Evolutionary conservation across 2,888 invertebrate species (phyloP).

Genomic region (Eupithecia centaureata): DNA sequence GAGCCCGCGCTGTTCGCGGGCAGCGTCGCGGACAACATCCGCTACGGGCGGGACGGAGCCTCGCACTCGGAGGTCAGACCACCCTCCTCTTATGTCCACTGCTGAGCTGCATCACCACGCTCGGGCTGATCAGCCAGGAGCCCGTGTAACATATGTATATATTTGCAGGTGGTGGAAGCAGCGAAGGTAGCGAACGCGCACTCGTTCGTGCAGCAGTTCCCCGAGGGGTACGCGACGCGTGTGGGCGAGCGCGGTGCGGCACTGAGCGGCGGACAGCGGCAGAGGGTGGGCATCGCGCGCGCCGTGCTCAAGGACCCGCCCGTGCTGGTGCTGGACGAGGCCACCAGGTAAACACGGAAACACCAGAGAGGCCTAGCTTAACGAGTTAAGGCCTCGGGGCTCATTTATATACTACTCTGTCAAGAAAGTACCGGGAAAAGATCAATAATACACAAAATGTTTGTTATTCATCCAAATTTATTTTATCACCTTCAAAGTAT

Average conservation of each 20-base stretch:
- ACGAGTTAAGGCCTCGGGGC: too few relatives aligned
- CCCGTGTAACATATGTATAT: conserved; percentile 89
- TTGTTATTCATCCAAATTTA: too few relatives aligned
- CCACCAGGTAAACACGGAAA: conserved; percentile 93
- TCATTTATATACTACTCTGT: too few relatives aligned
- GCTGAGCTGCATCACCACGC: conserved; percentile 72
- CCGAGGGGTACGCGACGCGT: conserved; percentile 91
- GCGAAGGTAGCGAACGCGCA: conserved; percentile 95
- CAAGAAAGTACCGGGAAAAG: too few relatives aligned
- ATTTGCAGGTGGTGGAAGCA: conserved; percentile 88
- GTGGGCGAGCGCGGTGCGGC: conserved; percentile 96
- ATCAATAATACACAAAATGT: too few relatives aligned
- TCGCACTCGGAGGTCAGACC: conserved; percentile 87
- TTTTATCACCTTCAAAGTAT: too few relatives aligned
- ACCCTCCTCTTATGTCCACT: too few relatives aligned
- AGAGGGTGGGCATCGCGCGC: conserved; percentile 96
- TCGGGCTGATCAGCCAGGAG: conserved; percentile 97
- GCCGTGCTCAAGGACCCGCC: conserved; percentile 96
- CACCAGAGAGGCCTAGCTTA: too few relatives aligned
- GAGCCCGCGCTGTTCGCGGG: conserved; percentile 98
- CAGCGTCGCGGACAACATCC: conserved; percentile 95
- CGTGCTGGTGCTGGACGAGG: conserved; percentile 95
- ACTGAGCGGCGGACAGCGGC: conserved; percentile 98
- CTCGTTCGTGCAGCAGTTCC: conserved; percentile 93
- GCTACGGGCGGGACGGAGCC: conserved; percentile 91